phyloP scores from a whole-genome alignment of 1,140 invertebrate genomes.

The Meloidogyne hapla region DNA sequence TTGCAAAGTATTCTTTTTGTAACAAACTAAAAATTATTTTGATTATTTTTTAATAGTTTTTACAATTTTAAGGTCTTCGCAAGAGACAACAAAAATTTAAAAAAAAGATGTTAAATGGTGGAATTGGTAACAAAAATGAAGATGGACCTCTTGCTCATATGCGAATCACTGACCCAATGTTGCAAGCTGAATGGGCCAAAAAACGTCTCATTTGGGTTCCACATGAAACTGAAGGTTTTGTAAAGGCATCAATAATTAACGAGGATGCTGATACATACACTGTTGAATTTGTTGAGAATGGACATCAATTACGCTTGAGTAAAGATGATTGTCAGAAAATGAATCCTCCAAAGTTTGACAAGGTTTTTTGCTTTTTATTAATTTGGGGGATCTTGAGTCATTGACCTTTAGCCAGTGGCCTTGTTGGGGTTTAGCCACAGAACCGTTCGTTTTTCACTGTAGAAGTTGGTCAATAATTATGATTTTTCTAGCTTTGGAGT shows the following conservation, averaged over 20 bases:
- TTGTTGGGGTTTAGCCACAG: too few relatives aligned
- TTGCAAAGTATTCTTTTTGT: too few relatives aligned
- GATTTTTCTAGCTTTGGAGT: too few relatives aligned
- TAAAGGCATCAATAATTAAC: slow-evolving; percentile 88
- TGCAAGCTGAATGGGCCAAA: slow-evolving; percentile 89
- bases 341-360: slow-evolving; percentile 99
- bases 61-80: too few relatives aligned
- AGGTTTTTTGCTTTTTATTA: slow-evolving; percentile 67
- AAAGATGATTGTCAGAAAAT: slow-evolving; percentile 78
- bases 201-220: slow-evolving; percentile 97
- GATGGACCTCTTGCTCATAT: background rate
- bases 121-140: background rate
- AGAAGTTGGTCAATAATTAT: too few relatives aligned
- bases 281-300: slow-evolving; percentile 91
- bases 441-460: too few relatives aligned
- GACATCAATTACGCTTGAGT: slow-evolving; percentile 72
- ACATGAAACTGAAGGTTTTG: slow-evolving; percentile 73
- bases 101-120: background rate
- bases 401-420: too few relatives aligned
- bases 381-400: too few relatives aligned
- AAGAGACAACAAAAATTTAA: too few relatives aligned
- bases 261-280: slow-evolving; percentile 83
- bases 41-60: too few relatives aligned
- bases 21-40: too few relatives aligned
- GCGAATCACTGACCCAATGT: background rate